Evolutionary conservation across 2,797 vertebrate genomes (phyloP).

Genomic region (Bucorvus abyssinicus): DNA sequence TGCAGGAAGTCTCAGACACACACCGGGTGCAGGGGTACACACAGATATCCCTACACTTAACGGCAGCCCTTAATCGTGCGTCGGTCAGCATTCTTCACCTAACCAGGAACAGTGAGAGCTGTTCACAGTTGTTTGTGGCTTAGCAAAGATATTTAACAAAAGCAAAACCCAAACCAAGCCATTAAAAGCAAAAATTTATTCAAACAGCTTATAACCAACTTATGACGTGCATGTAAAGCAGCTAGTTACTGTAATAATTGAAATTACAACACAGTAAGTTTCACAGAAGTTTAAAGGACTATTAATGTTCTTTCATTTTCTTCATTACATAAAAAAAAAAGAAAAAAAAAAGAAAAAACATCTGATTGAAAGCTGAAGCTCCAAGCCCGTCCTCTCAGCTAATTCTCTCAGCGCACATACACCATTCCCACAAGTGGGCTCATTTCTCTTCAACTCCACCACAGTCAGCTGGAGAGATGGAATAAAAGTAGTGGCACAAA

Average conservation of each 20-base stretch:
- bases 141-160: neutral
- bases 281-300: neutral
- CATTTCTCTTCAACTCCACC: neutral
- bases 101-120: neutral
- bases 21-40: rapidly evolving
- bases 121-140: neutral
- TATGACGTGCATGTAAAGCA: neutral
- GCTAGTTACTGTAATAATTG: neutral
- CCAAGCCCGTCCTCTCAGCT: neutral
- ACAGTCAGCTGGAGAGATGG: neutral
- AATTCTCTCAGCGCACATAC: neutral
- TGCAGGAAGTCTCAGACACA: neutral
- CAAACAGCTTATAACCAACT: neutral
- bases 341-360: too few relatives aligned
- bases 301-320: neutral
- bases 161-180: neutral
- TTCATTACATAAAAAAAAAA: neutral
- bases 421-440: neutral
- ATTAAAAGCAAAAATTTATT: neutral
- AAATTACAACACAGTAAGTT: neutral
- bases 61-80: neutral
- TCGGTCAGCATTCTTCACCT: neutral
- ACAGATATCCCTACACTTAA: neutral
- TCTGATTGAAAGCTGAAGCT: neutral
- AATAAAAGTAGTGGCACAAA: neutral